Conservation (phyloP, 2,113 vertebrate genomes). For the Xyliphius kryptos region DNA sequence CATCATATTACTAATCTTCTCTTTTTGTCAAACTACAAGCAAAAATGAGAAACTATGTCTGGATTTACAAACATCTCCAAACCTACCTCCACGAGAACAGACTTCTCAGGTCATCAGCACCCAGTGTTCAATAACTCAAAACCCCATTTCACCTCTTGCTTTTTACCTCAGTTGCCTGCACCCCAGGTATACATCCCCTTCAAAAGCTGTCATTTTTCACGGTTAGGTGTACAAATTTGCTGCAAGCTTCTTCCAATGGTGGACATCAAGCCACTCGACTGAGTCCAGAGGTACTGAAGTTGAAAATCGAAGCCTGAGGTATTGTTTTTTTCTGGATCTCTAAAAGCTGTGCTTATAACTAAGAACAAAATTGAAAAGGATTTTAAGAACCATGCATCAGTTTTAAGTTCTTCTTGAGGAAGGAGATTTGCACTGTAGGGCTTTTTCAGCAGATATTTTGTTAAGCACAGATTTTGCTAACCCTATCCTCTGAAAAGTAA, state of each 20-base stretch:
- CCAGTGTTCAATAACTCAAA: conserved; percentile 21
- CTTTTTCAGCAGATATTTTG: background rate
- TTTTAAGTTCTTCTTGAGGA: conserved; percentile 19
- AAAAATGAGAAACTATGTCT: conserved; percentile 2
- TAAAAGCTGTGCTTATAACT: conserved; percentile 14
- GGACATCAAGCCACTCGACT: conserved; percentile 33
- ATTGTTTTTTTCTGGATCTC: conserved; percentile 29
- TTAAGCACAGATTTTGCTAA: background rate
- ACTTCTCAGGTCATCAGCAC: conserved; percentile 18
- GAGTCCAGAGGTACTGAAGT: conserved; percentile 32
- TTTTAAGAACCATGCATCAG: conserved; percentile 1
- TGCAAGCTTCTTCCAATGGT: conserved; percentile 9
- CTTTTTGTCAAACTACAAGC: conserved; percentile 5
- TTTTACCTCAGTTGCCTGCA: conserved; percentile 1
- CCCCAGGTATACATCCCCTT: conserved; percentile 11
- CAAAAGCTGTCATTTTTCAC: conserved; percentile 30
- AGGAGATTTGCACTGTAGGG: background rate
- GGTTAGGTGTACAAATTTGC: conserved; percentile 13
- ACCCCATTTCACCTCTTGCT: conserved; percentile 30
- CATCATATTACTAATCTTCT: conserved; percentile 5
- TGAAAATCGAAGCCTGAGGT: conserved; percentile 36
- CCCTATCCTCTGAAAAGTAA: background rate
- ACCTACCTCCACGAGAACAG: conserved; percentile 6
- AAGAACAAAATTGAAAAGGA: conserved; percentile 14
- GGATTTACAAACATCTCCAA: conserved; percentile 35